phyloP scores from a whole-genome alignment of 2,113 vertebrate genomes.

The Anguilla japonica region DNA sequence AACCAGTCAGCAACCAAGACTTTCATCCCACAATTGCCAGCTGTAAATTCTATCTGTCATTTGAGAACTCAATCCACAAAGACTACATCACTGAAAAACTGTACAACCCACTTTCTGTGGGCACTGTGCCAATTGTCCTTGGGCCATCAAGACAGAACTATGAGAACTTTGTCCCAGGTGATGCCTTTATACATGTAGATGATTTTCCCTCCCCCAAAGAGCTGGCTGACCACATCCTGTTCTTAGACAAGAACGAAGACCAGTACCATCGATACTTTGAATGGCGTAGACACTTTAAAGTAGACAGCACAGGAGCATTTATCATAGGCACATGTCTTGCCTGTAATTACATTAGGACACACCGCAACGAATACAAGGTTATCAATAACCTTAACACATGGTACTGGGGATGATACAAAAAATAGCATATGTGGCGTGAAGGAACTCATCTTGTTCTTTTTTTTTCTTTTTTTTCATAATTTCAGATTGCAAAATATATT shows the following conservation, averaged over 20 bases:
- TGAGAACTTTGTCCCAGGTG: constrained; percentile 79
- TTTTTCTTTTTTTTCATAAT: too few species aligned
- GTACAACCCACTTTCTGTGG: constrained; percentile 71
- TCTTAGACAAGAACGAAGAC: constrained; percentile 78
- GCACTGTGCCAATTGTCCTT: constrained; percentile 79
- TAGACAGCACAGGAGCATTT: constrained; percentile 75
- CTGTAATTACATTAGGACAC: constrained; percentile 80
- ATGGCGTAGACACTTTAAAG: constrained; percentile 80
- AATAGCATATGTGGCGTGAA: too few species aligned
- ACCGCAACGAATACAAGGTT: constrained; percentile 75
- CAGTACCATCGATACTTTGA: constrained; percentile 79
- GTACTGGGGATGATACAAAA: constrained; percentile 75
- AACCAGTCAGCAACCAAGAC: constrained; percentile 73
- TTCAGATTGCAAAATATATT: too few species aligned
- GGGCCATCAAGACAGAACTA: constrained; percentile 82
- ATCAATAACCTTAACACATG: constrained; percentile 81
- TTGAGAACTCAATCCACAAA: constrained; percentile 83
- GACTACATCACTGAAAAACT: constrained; percentile 85
- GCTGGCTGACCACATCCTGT: constrained; percentile 76
- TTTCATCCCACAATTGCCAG: constrained; percentile 77
- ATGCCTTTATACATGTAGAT: constrained; percentile 84
- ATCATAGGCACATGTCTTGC: constrained; percentile 77
- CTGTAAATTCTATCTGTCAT: constrained; percentile 84
- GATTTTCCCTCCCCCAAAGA: constrained; percentile 80
- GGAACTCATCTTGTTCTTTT: too few species aligned